These are phyloP conservation scores for Pagetopsis macropterus DNA, from an alignment of 2,797 vertebrate genomes.

Conservation along the genomic window DNA sequence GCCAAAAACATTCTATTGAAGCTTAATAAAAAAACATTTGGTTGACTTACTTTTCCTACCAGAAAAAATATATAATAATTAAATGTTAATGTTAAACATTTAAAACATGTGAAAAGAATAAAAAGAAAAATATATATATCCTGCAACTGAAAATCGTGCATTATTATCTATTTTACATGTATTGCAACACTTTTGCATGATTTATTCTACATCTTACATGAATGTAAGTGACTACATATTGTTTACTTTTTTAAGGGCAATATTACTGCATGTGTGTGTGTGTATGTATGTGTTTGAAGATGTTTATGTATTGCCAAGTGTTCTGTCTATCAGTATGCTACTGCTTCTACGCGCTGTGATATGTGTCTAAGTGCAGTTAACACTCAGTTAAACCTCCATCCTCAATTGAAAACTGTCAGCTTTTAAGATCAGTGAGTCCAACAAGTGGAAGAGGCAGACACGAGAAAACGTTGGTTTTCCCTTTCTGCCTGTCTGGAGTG, in stretches of 20 bases:
- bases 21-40: not conserved
- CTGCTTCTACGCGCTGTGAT: constrained; percentile 16
- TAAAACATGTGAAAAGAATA: not conserved
- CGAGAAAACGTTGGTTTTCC: constrained; percentile 57
- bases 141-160: not conserved
- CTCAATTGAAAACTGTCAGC: constrained; percentile 47
- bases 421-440: constrained; percentile 56
- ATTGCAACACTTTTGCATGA: not conserved
- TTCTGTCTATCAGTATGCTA: not conserved
- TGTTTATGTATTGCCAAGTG: constrained; percentile 8
- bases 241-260: not conserved
- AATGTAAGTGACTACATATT: not conserved
- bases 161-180: not conserved
- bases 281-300: not conserved
- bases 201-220: not conserved
- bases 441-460: constrained; percentile 70
- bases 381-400: constrained; percentile 45
- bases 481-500: constrained; percentile 64
- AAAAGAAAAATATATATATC: not conserved
- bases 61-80: not conserved
- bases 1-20: not conserved
- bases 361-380: constrained; percentile 40
- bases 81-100: not conserved
- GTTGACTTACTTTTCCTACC: not conserved
- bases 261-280: not conserved